phyloP scores from a whole-genome alignment of 2,888 invertebrate genomes.

The Melanophora roralis region DNA sequence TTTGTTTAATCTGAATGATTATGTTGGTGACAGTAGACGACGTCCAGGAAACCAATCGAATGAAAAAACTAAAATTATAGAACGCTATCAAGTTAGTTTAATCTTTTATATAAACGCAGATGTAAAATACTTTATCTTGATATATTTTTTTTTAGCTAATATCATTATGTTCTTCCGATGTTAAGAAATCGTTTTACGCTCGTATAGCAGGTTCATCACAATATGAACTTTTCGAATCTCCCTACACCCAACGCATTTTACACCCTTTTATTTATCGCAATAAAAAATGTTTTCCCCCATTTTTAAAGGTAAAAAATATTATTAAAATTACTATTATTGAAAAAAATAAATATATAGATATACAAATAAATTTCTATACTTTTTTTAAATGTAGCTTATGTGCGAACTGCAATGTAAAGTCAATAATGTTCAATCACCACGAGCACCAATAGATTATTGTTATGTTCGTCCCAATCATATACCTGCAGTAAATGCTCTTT shows the following conservation, averaged over 20 bases:
- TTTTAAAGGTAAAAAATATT: slow-evolving; percentile 81
- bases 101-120: background rate
- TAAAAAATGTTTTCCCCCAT: slow-evolving; percentile 81
- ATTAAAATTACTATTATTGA: too few species aligned
- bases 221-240: slow-evolving; percentile 81
- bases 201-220: slow-evolving; percentile 79
- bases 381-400: slow-evolving; percentile 72
- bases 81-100: slow-evolving; percentile 72
- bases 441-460: slow-evolving; percentile 87
- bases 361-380: background rate
- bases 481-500: slow-evolving; percentile 89
- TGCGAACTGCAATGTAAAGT: slow-evolving; percentile 77
- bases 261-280: slow-evolving; percentile 92
- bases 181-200: slow-evolving; percentile 75
- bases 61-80: slow-evolving; percentile 69
- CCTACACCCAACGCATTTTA: slow-evolving; percentile 84
- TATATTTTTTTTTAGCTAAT: slow-evolving; percentile 66
- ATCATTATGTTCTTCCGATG: slow-evolving; percentile 65
- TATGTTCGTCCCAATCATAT: slow-evolving; percentile 93
- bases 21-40: slow-evolving; percentile 48
- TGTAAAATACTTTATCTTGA: too few species aligned
- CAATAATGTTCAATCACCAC: slow-evolving; percentile 75
- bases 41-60: background rate
- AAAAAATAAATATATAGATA: background rate
- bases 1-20: slow-evolving; percentile 80